These are phyloP conservation scores for Harpalus rubripes DNA, from an alignment of 2,888 invertebrate genomes.

Conservation along the genomic window DNA sequence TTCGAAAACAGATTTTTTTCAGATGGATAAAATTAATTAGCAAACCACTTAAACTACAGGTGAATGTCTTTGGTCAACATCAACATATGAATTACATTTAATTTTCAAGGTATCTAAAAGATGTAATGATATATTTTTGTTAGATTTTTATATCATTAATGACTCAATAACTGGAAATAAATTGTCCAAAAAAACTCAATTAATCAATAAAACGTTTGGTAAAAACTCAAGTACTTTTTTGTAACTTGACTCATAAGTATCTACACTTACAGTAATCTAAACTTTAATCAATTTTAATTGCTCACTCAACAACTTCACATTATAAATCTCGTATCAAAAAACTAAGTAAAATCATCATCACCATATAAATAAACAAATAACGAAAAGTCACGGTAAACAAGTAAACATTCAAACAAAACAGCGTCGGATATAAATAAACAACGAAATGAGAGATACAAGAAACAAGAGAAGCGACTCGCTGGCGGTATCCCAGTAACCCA, in stretches of 20 bases:
- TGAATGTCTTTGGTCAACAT: too few species aligned
- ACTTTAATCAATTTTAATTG: not conserved
- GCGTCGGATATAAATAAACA: slow-evolving; percentile 23
- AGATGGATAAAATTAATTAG: too few species aligned
- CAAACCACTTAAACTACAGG: too few species aligned
- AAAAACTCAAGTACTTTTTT: not conserved
- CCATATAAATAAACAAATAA: not conserved
- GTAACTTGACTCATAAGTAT: not conserved
- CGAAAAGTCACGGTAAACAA: not conserved
- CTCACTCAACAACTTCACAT: not conserved
- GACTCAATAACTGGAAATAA: not conserved
- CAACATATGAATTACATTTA: too few species aligned
- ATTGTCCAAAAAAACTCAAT: not conserved
- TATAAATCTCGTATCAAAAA: slow-evolving; percentile 8
- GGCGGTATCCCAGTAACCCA: slow-evolving; percentile 45
- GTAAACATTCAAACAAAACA: slow-evolving; percentile 23
- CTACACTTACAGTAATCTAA: not conserved
- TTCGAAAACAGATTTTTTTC: too few species aligned
- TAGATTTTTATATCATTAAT: not conserved
- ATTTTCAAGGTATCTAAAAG: too few species aligned
- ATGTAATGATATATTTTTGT: too few species aligned
- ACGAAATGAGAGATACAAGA: slow-evolving; percentile 25
- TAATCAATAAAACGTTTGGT: not conserved
- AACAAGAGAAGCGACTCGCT: slow-evolving; percentile 15
- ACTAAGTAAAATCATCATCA: not conserved